Evolutionary conservation across 92 coral and sea anemone species (phyloP).

Genomic region (Muricea muricata): DNA sequence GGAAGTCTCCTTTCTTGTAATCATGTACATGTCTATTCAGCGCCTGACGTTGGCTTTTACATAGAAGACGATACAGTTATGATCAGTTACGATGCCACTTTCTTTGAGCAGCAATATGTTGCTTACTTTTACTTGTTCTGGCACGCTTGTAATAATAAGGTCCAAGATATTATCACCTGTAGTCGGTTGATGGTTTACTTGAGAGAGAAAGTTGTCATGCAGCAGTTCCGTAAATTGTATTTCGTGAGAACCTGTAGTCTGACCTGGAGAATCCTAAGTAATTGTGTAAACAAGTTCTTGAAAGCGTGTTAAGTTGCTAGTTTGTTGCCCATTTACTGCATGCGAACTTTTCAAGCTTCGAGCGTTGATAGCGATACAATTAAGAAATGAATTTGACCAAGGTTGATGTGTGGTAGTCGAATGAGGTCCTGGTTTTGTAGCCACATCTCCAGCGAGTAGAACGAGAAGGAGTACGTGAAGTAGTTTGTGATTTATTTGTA

Average conservation of each 20-base stretch:
- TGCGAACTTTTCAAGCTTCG: no score
- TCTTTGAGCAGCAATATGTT: background rate
- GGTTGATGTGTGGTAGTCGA: no score
- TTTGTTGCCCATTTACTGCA: no score
- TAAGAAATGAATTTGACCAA: no score
- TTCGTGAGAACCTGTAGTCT: constrained; percentile 39
- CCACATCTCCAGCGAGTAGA: no score
- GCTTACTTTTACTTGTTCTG: background rate
- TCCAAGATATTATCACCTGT: constrained; percentile 1
- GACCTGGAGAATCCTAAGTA: constrained; percentile 44
- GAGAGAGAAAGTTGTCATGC: constrained; percentile 31
- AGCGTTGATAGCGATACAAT: no score
- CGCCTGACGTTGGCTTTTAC: constrained; percentile 9
- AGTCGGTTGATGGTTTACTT: constrained; percentile 27
- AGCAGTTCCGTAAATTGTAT: constrained; percentile 30
- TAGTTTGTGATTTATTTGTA: no score
- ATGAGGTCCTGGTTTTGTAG: no score
- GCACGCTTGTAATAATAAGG: background rate
- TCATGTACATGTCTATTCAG: constrained; percentile 49
- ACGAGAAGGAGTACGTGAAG: no score
- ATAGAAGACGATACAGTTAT: background rate
- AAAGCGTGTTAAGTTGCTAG: no score
- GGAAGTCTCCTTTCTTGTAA: constrained; percentile 61
- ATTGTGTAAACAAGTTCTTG: no score
- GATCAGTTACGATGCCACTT: constrained; percentile 18